Base-by-base conservation (phyloP, 2,888 invertebrate species). In the Ectobius pallidus region DNA sequence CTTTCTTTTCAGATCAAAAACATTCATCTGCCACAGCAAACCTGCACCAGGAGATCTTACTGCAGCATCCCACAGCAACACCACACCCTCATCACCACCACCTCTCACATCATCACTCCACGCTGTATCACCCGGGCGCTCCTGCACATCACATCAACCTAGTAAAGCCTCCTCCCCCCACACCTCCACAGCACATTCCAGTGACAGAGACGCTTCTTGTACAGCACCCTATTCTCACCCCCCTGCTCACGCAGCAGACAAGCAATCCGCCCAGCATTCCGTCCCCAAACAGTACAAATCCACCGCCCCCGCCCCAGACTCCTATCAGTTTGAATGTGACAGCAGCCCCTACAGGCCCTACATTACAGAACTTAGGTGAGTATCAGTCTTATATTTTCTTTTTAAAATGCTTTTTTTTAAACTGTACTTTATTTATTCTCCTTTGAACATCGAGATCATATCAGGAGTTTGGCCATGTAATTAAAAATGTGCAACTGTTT, bases 21-120 rank as follows among this genome's bases (percentile, higher is more conserved):
- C 68, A 62, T 76, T 80, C 79, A 76, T 80, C 65, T 18, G 30
- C 25, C 3, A 49, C 34, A 18, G 49, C 69, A 20, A 71, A 80
- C 44, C 73, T 82, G 30, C 81, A 81, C 72, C 82, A 82, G 39
- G 81, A 82, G 74, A 78, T 83, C 2, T 76, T 83, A 20, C 30
- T 58, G 30, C 58, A 58, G 30, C 58, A 58, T 25, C 49, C 49
- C 9, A 20, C 49, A 18, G 7, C 18, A 16, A 22, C 25, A 16
- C 46, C 49, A 49, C 61, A 70, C 27, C 44, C 63, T 0, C 70
- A 70, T 18, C 46, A 30, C 25, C 82, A 80, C 62, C 81, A 80
- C 27, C 62, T 73, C 20, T 39, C 62, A 42, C 71, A 71, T 30
- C 70, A 71, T 32, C 70, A 58, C 30, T 34, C 39, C 32, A 25